These are phyloP conservation scores for Desmophyllum pertusum DNA, from an alignment of 92 coral and sea anemone species.

Conservation along the genomic window DNA sequence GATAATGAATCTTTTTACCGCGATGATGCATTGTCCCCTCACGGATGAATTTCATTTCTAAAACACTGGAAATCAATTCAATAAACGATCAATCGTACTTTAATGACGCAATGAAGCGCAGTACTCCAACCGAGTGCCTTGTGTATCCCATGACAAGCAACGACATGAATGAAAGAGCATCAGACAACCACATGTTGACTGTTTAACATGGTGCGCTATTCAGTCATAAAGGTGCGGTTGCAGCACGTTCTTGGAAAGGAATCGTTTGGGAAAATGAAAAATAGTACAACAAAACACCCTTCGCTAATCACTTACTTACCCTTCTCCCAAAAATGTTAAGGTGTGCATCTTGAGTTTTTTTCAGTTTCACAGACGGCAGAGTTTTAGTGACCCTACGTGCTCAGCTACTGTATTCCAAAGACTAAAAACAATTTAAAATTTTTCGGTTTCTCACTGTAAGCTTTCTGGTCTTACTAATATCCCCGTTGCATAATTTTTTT, in stretches of 20 bases:
- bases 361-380: conserved; percentile 32
- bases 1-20: conserved; percentile 59
- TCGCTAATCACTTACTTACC: conserved; percentile 13
- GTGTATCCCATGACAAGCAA: not conserved
- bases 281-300: not conserved
- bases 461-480: not conserved
- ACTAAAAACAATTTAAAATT: conserved; percentile 1
- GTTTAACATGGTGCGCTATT: not conserved
- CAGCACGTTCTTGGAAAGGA: conserved; percentile 22
- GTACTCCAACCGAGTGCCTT: not conserved
- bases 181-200: too few species aligned
- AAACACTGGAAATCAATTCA: not conserved
- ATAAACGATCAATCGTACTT: not conserved
- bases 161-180: not conserved
- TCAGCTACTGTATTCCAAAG: conserved; percentile 16
- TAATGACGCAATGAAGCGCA: not conserved
- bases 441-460: conserved; percentile 26
- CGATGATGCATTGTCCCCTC: conserved; percentile 63
- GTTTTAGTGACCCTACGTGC: conserved; percentile 37
- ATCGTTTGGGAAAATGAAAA: not conserved
- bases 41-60: not conserved
- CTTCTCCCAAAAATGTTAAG: conserved; percentile 11
- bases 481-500: too few species aligned
- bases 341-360: conserved; percentile 5
- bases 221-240: conserved; percentile 1